Percentiles rank a stretch among this genome's conserved stretches.
Conservation (phyloP, 2,797 vertebrate genomes). For the Microtus obscurus region DNA sequence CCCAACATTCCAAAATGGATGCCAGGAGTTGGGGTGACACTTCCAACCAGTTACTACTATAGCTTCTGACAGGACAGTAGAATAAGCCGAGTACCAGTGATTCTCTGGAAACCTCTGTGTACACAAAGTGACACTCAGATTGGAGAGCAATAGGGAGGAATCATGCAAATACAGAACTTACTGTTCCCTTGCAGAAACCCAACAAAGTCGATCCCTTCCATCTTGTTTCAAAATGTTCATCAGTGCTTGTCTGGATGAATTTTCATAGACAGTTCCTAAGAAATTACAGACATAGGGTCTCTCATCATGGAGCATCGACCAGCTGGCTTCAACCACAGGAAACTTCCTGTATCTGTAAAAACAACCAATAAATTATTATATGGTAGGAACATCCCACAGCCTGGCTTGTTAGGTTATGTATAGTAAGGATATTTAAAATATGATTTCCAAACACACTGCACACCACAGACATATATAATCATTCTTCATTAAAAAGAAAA, state of each 20-base stretch:
- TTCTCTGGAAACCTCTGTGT: neutral
- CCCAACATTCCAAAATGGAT: too few relatives aligned
- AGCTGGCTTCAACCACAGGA: conserved; percentile 93
- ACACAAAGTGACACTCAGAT: conserved; percentile 32
- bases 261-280: conserved; percentile 96
- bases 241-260: conserved; percentile 95
- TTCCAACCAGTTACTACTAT: neutral
- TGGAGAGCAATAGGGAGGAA: conserved; percentile 15
- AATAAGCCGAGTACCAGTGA: neutral
- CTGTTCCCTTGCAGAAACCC: conserved; percentile 94
- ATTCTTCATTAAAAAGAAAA: neutral
- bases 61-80: neutral
- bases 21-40: too few relatives aligned
- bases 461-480: neutral
- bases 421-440: neutral
- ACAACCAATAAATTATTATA: conserved; percentile 66
- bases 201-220: conserved; percentile 92
- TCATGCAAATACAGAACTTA: conserved; percentile 87
- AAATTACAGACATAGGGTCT: conserved; percentile 97
- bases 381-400: neutral
- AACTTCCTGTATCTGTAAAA: conserved; percentile 95
- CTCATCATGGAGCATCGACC: conserved; percentile 93
- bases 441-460: conserved; percentile 1
- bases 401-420: neutral
- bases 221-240: conserved; percentile 92